Conservation (phyloP, 2,113 vertebrate genomes). For the Geococcyx californianus region DNA sequence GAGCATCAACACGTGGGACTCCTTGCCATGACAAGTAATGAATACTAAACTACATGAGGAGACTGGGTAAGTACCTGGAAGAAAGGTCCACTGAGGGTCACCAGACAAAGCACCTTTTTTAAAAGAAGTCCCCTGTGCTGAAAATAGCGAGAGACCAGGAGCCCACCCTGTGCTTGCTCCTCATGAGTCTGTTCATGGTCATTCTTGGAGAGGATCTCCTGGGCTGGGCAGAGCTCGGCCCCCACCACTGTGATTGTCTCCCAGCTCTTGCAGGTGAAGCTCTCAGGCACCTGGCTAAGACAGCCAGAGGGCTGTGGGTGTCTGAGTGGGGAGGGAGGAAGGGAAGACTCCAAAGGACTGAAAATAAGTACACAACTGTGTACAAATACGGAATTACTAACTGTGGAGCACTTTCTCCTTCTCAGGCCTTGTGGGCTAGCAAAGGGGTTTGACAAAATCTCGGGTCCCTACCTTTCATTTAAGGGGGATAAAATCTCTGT, state of each 20-base stretch:
- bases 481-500: neutral
- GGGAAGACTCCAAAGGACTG: neutral
- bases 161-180: neutral
- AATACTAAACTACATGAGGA: neutral
- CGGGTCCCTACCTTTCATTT: neutral
- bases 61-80: neutral
- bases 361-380: neutral
- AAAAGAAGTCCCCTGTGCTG: neutral
- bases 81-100: neutral
- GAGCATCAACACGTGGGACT: neutral
- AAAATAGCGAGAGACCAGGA: neutral
- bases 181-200: fast-evolving
- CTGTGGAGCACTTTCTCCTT: neutral
- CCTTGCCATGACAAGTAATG: neutral
- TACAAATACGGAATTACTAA: neutral
- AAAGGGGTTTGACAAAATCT: neutral
- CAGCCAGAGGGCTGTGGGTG: neutral
- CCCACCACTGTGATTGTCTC: neutral
- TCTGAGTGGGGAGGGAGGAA: neutral
- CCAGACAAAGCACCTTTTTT: neutral
- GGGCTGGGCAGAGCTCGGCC: neutral
- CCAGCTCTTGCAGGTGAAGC: neutral
- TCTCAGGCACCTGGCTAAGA: neutral
- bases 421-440: neutral
- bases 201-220: fast-evolving